A percentile compares a stretch with the other conserved stretches of the same genome.
Conservation (phyloP, 2,888 invertebrate species). For the Drosophila atripex region DNA sequence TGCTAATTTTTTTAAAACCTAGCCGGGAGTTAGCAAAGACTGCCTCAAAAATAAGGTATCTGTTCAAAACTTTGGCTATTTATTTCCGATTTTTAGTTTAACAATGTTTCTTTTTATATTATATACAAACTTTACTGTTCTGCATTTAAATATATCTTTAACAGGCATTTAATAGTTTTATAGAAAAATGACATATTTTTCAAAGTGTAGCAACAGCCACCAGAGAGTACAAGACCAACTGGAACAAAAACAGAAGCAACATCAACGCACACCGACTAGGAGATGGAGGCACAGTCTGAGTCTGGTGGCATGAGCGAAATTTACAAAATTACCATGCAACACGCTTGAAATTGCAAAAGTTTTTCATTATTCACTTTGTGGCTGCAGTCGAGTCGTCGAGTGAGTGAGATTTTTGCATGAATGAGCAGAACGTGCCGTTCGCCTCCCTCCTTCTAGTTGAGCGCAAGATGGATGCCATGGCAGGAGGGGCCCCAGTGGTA, state of each 20-base stretch:
- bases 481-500: slow-evolving; percentile 13
- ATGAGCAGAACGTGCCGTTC: slow-evolving; percentile 75
- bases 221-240: slow-evolving; percentile 32
- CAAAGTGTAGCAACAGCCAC: slow-evolving; percentile 25
- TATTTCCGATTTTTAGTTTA: no score
- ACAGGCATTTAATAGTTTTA: no score
- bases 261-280: slow-evolving; percentile 32
- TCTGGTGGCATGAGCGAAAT: slow-evolving; percentile 56
- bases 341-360: slow-evolving; percentile 81
- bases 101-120: no score
- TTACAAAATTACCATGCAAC: slow-evolving; percentile 79
- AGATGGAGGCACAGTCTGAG: slow-evolving; percentile 30
- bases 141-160: not conserved
- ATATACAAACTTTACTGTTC: no score
- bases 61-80: no score
- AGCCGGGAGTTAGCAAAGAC: not conserved
- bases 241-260: slow-evolving; percentile 40
- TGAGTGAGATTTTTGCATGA: slow-evolving; percentile 80
- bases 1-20: not conserved
- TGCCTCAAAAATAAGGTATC: no score
- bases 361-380: slow-evolving; percentile 82
- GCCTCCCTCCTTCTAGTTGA: slow-evolving; percentile 24
- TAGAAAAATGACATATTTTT: not conserved
- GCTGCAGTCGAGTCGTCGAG: slow-evolving; percentile 77
- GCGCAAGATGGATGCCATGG: slow-evolving; percentile 69